Evolutionary conservation across 2,888 invertebrate species (phyloP).

Genomic region (Cryptocheilus praepositus): DNA sequence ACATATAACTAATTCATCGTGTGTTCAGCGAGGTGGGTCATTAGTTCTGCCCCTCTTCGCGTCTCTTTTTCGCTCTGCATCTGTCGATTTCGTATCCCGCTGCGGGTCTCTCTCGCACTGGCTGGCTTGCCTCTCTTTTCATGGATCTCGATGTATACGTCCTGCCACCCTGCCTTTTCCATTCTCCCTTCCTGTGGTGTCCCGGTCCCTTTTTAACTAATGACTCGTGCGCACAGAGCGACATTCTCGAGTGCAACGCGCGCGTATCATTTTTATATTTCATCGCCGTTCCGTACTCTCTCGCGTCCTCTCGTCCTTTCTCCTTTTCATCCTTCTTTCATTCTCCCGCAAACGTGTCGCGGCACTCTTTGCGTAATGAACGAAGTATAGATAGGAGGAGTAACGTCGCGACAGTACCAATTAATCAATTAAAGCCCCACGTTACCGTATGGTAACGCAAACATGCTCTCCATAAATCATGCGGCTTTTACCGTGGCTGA

Average conservation of each 20-base stretch:
- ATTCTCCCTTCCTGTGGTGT: no score
- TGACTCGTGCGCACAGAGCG: neutral
- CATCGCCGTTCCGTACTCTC: neutral
- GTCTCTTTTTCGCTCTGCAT: constrained; percentile 6
- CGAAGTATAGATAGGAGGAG: constrained; percentile 4
- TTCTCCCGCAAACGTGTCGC: neutral
- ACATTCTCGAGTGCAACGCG: neutral
- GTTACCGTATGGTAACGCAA: constrained; percentile 13
- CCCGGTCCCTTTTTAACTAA: constrained; percentile 3
- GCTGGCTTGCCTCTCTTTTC: neutral
- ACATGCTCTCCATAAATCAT: constrained; percentile 18
- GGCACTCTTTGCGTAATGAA: neutral
- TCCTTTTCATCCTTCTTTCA: no score
- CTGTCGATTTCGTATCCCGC: neutral
- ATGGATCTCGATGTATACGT: constrained; percentile 1
- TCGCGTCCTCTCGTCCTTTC: no score
- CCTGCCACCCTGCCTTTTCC: neutral
- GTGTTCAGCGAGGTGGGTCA: constrained; percentile 29
- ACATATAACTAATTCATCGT: constrained; percentile 44
- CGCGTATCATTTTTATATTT: constrained; percentile 5
- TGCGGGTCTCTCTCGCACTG: constrained; percentile 4
- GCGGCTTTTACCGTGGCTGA: constrained; percentile 8
- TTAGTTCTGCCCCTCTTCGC: constrained; percentile 31
- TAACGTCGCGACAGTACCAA: constrained; percentile 13
- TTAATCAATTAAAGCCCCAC: constrained; percentile 16